A percentile compares a stretch with the other conserved stretches of the same genome.
These are phyloP conservation scores for Lutraria rhynchaena DNA, from an alignment of 1,140 invertebrate species.

Conservation along the genomic window DNA sequence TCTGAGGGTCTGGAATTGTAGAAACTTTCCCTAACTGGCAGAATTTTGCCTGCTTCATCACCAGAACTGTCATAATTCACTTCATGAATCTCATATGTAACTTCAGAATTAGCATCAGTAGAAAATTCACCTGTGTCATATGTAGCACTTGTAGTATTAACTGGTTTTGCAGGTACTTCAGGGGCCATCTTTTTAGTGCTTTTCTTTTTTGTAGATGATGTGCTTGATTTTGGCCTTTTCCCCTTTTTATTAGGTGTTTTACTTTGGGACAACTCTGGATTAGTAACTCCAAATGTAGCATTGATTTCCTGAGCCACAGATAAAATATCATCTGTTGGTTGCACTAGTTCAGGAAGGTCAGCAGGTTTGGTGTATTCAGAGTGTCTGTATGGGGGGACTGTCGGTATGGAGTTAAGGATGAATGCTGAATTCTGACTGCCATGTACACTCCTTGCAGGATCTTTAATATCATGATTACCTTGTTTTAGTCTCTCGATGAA, in stretches of 20 bases:
- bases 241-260: constrained; percentile 9
- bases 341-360: constrained; percentile 37
- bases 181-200: neutral
- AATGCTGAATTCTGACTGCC: neutral
- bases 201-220: neutral
- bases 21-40: constrained; percentile 40
- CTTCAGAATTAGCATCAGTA: constrained; percentile 7
- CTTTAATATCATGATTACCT: constrained; percentile 8
- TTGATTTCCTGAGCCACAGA: constrained; percentile 54
- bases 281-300: constrained; percentile 45
- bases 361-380: neutral
- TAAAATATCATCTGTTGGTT: constrained; percentile 42
- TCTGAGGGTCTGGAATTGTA: constrained; percentile 34
- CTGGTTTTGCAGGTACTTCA: neutral
- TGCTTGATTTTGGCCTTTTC: neutral
- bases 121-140: neutral
- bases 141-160: neutral
- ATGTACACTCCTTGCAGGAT: neutral
- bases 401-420: constrained; percentile 17
- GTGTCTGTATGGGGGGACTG: constrained; percentile 36
- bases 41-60: constrained; percentile 35
- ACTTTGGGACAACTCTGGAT: neutral
- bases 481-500: constrained; percentile 54
- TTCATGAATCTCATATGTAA: constrained; percentile 39
- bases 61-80: constrained; percentile 27